These are phyloP conservation scores for Amphiprion clarkii DNA, from an alignment of 2,797 vertebrate genomes.

Conservation along the genomic window DNA sequence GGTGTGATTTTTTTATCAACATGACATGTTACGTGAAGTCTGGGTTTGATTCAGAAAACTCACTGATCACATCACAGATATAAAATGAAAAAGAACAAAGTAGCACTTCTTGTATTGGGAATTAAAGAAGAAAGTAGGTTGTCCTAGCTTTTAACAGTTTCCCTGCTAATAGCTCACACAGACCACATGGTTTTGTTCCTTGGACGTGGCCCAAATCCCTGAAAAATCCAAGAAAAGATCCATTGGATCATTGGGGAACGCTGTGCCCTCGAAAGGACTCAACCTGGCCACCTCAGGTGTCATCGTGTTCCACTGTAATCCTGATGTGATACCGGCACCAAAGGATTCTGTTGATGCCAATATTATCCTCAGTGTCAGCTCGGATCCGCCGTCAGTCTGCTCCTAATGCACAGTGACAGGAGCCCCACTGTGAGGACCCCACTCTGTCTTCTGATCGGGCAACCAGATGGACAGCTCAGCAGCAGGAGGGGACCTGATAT, in stretches of 20 bases:
- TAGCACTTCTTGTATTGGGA: slow-evolving; percentile 18
- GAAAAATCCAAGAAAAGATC: slow-evolving; percentile 62
- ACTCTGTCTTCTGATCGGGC: slow-evolving; percentile 78
- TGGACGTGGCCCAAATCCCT: slow-evolving; percentile 54
- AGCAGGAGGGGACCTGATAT: slow-evolving; percentile 77
- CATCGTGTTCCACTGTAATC: slow-evolving; percentile 64
- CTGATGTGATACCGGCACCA: slow-evolving; percentile 59
- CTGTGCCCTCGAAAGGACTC: slow-evolving; percentile 56
- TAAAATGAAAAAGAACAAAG: slow-evolving; percentile 23
- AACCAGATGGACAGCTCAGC: slow-evolving; percentile 82
- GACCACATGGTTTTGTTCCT: slow-evolving; percentile 37
- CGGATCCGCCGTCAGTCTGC: slow-evolving; percentile 62
- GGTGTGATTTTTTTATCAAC: slow-evolving; percentile 17
- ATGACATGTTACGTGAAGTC: slow-evolving; percentile 38
- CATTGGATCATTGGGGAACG: slow-evolving; percentile 41
- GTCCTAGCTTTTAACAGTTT: slow-evolving; percentile 36
- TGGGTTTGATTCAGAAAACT: slow-evolving; percentile 27
- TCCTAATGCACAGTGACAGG: slow-evolving; percentile 79
- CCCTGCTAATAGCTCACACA: slow-evolving; percentile 45
- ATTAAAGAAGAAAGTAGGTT: slow-evolving; percentile 43
- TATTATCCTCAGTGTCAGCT: slow-evolving; percentile 79
- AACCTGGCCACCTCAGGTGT: slow-evolving; percentile 67
- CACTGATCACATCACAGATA: slow-evolving; percentile 32
- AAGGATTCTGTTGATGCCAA: slow-evolving; percentile 74
- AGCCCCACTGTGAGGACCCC: slow-evolving; percentile 74